A percentile compares a stretch with the other conserved stretches of the same genome.
These are phyloP conservation scores for Potamarius usumacintae DNA, from an alignment of 2,113 vertebrate genomes.

Conservation along the genomic window DNA sequence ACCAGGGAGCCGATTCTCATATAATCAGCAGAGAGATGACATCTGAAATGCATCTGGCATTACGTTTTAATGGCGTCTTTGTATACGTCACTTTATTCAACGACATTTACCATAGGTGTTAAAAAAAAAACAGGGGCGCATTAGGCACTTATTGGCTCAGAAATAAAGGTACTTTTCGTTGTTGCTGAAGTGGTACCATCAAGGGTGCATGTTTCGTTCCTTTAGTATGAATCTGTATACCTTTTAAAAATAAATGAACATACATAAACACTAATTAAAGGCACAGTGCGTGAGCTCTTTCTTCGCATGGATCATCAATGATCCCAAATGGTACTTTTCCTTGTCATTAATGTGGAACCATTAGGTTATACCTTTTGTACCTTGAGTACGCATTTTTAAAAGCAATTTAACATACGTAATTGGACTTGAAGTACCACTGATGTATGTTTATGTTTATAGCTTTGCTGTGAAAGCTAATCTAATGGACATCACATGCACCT, in stretches of 20 bases:
- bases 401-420: neutral
- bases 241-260: neutral
- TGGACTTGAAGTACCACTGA: neutral
- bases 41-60: neutral
- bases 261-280: neutral
- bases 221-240: neutral
- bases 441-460: neutral
- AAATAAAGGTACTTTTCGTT: neutral
- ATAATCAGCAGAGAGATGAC: conserved; percentile 16
- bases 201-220: neutral
- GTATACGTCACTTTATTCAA: too few species aligned
- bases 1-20: conserved; percentile 34
- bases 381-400: neutral
- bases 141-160: too few species aligned
- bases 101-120: neutral
- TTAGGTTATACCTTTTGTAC: neutral
- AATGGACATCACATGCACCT: neutral
- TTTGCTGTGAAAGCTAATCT: neutral
- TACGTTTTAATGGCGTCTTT: neutral
- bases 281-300: too few species aligned
- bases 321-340: neutral
- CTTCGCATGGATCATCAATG: neutral
- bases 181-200: neutral
- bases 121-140: neutral
- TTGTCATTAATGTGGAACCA: neutral